Evolutionary conservation across 2,113 vertebrate species (phyloP), one percentile per base, ranked within the genome.

Genomic region (Pomatostomus ruficeps): DNA sequence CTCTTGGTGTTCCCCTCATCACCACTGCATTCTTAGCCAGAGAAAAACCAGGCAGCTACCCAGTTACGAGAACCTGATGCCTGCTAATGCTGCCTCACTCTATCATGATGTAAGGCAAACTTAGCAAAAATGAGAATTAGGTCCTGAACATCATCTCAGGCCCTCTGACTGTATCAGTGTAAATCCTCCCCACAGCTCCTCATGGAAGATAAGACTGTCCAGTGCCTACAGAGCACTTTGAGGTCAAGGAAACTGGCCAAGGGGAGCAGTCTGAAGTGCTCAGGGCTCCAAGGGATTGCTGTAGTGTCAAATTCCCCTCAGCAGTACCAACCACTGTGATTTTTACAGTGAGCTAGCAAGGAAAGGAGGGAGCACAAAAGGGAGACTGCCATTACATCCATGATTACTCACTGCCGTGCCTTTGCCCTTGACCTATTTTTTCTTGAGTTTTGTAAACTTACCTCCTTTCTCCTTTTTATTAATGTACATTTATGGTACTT

Each of bases 371-470:
- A 85, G 28, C 38, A 26, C 61, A 61, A 67, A 2, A 18, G 26
- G 40, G 57, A 92, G 26, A 29, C n/a, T 78, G 74, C 38, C 29
- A 26, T 54, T 77, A 63, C 66, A 46, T 43, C 59, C 1, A 1
- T 12, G 26, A 46, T 84, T 85, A 28, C 11, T 46, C 62, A 52
- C 29, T 82, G 38, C 74, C 80, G 33, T 1, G 22, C 52, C 54
- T 85, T 89, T 81, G 80, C 35, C 43, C 40, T 87, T 65, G 54
- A 54, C 35, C 68, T 55, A n/a, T 52, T 68, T 85, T 94, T 81
- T 43, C 57, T 84, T 40, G 17, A 62, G n/a, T 77, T 96, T 84
- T 52, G 33, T 71, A 72, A 93, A 46, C 55, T 95, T 81, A 62
- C 59, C 55, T 79, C 28, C 66, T 40, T 61, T 58, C 84, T 86